Evolutionary conservation across 2,888 invertebrate genomes (phyloP).

Genomic region (Drosophila mimetica): DNA sequence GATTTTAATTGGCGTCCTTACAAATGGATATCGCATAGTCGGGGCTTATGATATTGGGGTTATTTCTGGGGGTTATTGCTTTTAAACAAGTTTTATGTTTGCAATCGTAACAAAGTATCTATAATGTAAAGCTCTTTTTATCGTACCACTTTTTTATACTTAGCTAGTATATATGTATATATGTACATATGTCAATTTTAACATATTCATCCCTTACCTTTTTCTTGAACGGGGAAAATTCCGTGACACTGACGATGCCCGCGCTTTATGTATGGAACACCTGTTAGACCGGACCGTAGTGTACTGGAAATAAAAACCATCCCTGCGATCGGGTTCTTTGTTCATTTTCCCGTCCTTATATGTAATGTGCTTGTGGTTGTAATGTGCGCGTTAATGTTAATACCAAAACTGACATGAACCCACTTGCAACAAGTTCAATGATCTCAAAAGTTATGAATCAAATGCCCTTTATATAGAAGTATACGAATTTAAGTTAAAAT

Average conservation of each 20-base stretch:
- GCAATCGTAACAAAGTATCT: not conserved
- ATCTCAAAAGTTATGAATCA: conserved; percentile 20
- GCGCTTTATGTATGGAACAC: conserved; percentile 61
- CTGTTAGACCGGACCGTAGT: conserved; percentile 67
- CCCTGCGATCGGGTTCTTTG: conserved; percentile 47
- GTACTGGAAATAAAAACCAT: conserved; percentile 54
- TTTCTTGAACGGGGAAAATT: conserved; percentile 43
- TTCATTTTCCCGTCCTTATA: conserved; percentile 5
- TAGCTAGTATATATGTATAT: not conserved
- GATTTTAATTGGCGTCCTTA: too few species aligned
- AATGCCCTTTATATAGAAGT: not conserved
- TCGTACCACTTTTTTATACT: not conserved
- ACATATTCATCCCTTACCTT: not conserved
- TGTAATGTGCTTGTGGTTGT: not conserved
- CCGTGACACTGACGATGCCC: conserved; percentile 37
- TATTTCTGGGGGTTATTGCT: too few species aligned
- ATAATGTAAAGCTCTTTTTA: not conserved
- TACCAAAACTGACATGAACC: not conserved
- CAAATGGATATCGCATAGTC: too few species aligned
- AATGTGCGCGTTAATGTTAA: not conserved
- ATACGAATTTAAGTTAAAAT: not conserved
- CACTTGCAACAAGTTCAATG: conserved; percentile 49
- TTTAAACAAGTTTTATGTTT: too few species aligned
- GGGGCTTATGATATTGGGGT: too few species aligned
- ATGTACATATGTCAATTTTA: not conserved